Base-by-base conservation (phyloP, 2,888 invertebrate species). In the Caprella mutica region DNA sequence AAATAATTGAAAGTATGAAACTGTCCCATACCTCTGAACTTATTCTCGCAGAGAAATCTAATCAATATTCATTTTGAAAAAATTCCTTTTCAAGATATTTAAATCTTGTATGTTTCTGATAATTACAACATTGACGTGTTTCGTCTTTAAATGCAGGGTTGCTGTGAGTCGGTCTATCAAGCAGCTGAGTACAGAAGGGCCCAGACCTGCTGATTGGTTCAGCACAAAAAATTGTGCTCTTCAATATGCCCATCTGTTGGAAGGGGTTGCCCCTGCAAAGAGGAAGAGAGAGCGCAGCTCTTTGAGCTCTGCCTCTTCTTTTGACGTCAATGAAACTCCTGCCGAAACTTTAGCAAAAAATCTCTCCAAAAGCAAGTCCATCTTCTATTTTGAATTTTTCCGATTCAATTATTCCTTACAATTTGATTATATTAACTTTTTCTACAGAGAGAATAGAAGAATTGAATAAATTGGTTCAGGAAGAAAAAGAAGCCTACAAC, bases 141-240 rank as follows among this genome's bases (percentile, higher is more conserved):
- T n/a, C n/a, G n/a, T n/a, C n/a, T 33, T 33, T 33, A 14, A 8
- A 14, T 48, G 12, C 61, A 77, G 91, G 91, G 83, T 87, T 78
- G 84, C 88, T 1, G 89, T 90, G 1, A 87, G 63, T 27, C 57
- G 59, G 8, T 44, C 57, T 21, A 63, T 63, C 17, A 57, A 55
- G 29, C 87, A 48, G 75, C 80, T 85, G 14, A 82, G 85, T 66
- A 82, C 82, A 14, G 87, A 88, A 67, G 76, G 83, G 43, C 82
- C 82, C 67, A 76, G 87, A 58, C 86, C 84, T 0, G 74, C 78
- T 0, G 92, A 86, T 70, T 92, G 87, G 90, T 92, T 90, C 70
- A 89, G 89, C 0, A 89, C 88, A 70, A 86, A 85, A 72, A 84
- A 84, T 66, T 93, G 93, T 74, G 91, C 91, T 0, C 81, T 86